These are phyloP conservation scores for Bilobella aurantiaca DNA, from an alignment of 1,140 invertebrate genomes.

Conservation along the genomic window DNA sequence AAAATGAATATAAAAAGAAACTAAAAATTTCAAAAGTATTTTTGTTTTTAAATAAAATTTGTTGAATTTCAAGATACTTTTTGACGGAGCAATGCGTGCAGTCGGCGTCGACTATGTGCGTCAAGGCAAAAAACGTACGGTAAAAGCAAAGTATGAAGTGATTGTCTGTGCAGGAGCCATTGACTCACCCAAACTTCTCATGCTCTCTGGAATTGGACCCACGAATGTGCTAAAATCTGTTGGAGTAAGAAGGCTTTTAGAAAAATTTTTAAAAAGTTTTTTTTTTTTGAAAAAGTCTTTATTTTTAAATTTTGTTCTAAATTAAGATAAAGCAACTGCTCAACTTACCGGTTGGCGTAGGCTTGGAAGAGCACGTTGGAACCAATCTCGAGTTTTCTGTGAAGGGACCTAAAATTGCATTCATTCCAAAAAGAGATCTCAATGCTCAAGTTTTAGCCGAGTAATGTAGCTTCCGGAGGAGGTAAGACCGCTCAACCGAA, in stretches of 20 bases:
- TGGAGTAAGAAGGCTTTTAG: slow-evolving; percentile 39
- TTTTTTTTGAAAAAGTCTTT: not conserved
- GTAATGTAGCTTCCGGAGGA: slow-evolving; percentile 4
- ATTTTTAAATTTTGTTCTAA: no score
- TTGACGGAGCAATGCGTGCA: slow-evolving; percentile 38
- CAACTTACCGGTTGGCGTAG: slow-evolving; percentile 52
- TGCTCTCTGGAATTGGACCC: slow-evolving; percentile 75
- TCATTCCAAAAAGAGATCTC: not conserved
- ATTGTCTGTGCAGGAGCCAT: slow-evolving; percentile 61
- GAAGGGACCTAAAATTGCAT: not conserved
- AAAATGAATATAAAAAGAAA: not conserved
- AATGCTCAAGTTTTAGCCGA: not conserved
- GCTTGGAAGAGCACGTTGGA: slow-evolving; percentile 78
- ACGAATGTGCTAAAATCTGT: slow-evolving; percentile 58
- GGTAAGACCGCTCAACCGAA: not conserved
- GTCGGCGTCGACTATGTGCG: slow-evolving; percentile 53
- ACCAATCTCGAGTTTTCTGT: slow-evolving; percentile 47
- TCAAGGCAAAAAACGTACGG: slow-evolving; percentile 14
- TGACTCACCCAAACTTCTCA: slow-evolving; percentile 61
- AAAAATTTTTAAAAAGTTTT: not conserved
- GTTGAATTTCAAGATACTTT: slow-evolving; percentile 11
- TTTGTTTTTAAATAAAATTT: not conserved
- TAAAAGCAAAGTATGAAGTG: slow-evolving; percentile 47
- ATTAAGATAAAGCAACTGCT: slow-evolving; percentile 18
- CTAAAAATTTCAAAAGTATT: not conserved